These are phyloP conservation scores for Trematocara stigmaticum DNA, from an alignment of 2,113 vertebrate species.

Conservation along the genomic window DNA sequence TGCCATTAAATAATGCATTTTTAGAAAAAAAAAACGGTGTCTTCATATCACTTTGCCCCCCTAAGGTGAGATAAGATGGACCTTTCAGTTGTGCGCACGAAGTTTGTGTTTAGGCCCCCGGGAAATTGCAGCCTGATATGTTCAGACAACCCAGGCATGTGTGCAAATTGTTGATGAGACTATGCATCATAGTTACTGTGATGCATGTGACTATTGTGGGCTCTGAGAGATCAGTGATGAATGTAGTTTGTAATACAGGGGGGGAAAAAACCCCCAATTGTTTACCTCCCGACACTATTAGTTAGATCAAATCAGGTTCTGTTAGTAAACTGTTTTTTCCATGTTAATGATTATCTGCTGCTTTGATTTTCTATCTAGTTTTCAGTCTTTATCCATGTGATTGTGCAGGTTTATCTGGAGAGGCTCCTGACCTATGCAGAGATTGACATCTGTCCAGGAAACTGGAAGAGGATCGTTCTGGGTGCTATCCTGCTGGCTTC, in stretches of 20 bases:
- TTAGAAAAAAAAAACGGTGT: background rate
- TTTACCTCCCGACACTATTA: background rate
- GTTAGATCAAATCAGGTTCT: background rate
- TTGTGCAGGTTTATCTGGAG: conserved; percentile 89
- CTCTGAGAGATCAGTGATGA: background rate
- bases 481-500: conserved; percentile 94
- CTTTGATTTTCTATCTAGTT: background rate
- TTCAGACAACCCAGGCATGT: conserved; percentile 16
- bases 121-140: background rate
- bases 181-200: background rate
- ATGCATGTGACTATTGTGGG: background rate
- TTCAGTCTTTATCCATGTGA: background rate
- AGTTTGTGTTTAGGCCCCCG: accelerated
- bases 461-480: conserved; percentile 95
- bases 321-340: background rate
- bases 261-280: accelerated
- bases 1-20: background rate
- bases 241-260: background rate
- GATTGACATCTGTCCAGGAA: conserved; percentile 91
- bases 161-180: background rate
- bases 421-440: conserved; percentile 93
- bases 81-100: background rate
- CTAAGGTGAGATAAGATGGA: background rate
- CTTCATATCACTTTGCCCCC: background rate
- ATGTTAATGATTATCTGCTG: background rate